Base-by-base conservation (phyloP, 2,888 invertebrate species). In the Trissoscelio sp. region DNA sequence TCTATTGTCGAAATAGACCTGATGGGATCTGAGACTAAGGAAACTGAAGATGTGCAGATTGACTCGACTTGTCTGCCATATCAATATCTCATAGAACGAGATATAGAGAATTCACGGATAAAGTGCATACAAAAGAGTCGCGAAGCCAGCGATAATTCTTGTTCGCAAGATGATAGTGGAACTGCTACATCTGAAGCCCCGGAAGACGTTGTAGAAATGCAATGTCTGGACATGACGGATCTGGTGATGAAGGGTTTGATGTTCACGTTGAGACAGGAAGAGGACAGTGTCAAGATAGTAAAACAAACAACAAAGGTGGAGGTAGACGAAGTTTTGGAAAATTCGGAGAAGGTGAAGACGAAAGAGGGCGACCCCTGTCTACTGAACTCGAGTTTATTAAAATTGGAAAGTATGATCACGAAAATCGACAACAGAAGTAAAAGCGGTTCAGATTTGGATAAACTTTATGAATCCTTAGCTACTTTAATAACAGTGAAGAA, bases 181-280 rank as follows among this genome's bases (percentile, higher is more conserved):
- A 72, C 60, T 4, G 39, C 37, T 12, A 22, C 55, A 0, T 3
- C 70, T 0, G 67, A 70, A 14, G 34, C 73, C 0, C 80, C 64
- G 2, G 82, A 80, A 1, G 83, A 84, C 2, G 39, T 79, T 3
- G 70, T 80, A 2, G 82, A 83, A 12, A 55, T 87, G 44, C 88
- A 88, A n/a, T 90, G 89, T 16, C 86, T 90, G 16, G 85, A 91
- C 55, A 91, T 91, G 67, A 91, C 91, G 1, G 88, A 91, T 79
- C 85, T 89, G 57, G 90, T 91, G n/a, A 91, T 91, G 91, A 89
- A 91, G 62, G 91, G 91, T 11, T 72, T 90, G n/a, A 91, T 91
- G 91, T 90, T 91, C 24, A 91, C 91, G 0, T 89, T 91, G 20
- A 85, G 89, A 11, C 89, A 91, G 42, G 90, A 88, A 20, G 83